Evolutionary conservation across 2,888 invertebrate species (phyloP).

Genomic region (Drosophila mettleri): DNA sequence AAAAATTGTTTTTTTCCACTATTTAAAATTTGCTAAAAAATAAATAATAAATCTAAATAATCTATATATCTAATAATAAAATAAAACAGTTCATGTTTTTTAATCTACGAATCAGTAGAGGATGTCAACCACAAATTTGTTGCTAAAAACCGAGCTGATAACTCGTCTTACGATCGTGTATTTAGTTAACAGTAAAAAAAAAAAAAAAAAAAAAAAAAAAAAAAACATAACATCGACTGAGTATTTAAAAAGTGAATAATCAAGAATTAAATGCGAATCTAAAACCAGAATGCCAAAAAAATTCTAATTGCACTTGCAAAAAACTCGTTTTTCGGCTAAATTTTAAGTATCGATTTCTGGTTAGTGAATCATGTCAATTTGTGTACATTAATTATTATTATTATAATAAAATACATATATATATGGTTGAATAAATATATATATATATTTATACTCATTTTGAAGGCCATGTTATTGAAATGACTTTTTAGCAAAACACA

Average conservation of each 20-base stretch:
- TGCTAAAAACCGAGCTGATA: too few species aligned
- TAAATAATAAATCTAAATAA: too few species aligned
- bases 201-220: background rate
- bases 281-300: background rate
- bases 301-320: slow-evolving; percentile 7
- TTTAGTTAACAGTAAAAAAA: too few species aligned
- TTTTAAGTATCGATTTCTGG: background rate
- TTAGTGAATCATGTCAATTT: background rate
- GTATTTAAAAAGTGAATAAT: background rate
- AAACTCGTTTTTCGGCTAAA: slow-evolving; percentile 3
- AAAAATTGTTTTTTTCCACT: too few species aligned
- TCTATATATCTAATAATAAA: too few species aligned
- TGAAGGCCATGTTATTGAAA: slow-evolving; percentile 34
- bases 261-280: background rate
- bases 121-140: too few species aligned
- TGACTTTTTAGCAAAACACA: background rate
- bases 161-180: too few species aligned
- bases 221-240: too few species aligned
- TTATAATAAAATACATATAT: background rate
- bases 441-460: background rate
- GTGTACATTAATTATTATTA: slow-evolving; percentile 1
- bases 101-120: too few species aligned
- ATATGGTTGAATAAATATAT: background rate
- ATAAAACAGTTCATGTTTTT: too few species aligned
- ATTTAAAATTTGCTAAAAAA: too few species aligned